Base-by-base conservation (phyloP, 2,113 vertebrate genomes). In the Cyanocitta stelleri region DNA sequence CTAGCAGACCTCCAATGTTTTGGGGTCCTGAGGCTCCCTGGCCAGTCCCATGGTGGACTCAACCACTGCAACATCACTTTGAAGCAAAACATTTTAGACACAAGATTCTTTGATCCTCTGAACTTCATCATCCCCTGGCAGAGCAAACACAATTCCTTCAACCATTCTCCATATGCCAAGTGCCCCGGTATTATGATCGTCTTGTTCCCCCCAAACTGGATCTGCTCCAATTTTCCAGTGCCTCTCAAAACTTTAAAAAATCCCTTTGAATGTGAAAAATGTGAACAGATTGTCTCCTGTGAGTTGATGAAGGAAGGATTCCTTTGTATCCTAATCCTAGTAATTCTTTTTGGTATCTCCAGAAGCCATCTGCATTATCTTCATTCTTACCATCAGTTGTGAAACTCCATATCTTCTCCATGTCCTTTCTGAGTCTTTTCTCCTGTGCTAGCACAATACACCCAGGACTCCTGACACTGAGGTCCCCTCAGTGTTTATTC, bases 211-310 rank as follows among this genome's bases (percentile, higher is more conserved):
- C 9, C 8, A 61, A 5, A 37, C 2, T 59, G 20, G 32, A 62
- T 13, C 2, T 0, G 0, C 13, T 75, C 9, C 30, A 68, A 39
- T 72, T 78, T 87, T 75, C 12, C 49, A 61, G 3, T 29, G 8
- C 9, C 11, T 55, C 24, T 56, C 26, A 21, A 92, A 71, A 19
- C 18, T 30, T 75, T 23, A 17, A 0, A 6, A 68, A 87, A 63
- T 48, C 5, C 4, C 46, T 83, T 27, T 10, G 3, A 29, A n/a
- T 49, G 23, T 75, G 39, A 79, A 63, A 63, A 82, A 63, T 59
- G 16, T 61, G 33, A 85, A 62, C 1, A 3, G 19, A 22, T 59
- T 67, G 16, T 66, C 10, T 82, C 23, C 24, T 35, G 12, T 51
- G 27, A 88, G 21, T 11, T 43, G 33, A 63, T 22, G 20, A 94